These are phyloP conservation scores for Sprattus sprattus DNA, from an alignment of 2,113 vertebrate genomes.

Conservation along the genomic window DNA sequence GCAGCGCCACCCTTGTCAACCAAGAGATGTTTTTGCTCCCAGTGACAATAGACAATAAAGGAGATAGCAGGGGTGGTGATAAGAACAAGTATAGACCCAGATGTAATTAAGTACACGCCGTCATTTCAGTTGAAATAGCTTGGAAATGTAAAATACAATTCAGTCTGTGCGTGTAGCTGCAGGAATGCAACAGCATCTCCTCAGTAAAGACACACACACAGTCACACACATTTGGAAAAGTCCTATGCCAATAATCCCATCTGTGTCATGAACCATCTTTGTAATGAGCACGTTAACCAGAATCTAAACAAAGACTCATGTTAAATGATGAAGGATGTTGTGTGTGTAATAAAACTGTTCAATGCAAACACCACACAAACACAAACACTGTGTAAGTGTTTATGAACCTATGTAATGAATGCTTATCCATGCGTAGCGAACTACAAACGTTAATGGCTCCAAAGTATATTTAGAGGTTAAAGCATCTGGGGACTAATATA, in stretches of 20 bases:
- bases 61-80: neutral
- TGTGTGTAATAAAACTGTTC: neutral
- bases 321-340: neutral
- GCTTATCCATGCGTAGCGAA: neutral
- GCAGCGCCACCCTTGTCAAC: neutral
- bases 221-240: neutral
- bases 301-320: neutral
- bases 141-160: neutral
- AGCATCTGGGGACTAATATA: neutral
- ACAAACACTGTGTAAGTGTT: neutral
- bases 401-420: neutral
- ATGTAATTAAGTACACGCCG: neutral
- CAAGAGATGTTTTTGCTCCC: conserved; percentile 43
- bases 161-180: neutral
- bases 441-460: neutral
- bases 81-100: neutral
- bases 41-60: conserved; percentile 53
- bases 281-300: neutral
- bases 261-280: neutral
- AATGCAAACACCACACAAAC: neutral
- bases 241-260: neutral
- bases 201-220: conserved; percentile 12
- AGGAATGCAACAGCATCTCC: neutral
- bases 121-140: neutral
- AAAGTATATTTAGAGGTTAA: neutral